Evolutionary conservation across 2,888 invertebrate genomes (phyloP).

Genomic region (Machimus atricapillus): DNA sequence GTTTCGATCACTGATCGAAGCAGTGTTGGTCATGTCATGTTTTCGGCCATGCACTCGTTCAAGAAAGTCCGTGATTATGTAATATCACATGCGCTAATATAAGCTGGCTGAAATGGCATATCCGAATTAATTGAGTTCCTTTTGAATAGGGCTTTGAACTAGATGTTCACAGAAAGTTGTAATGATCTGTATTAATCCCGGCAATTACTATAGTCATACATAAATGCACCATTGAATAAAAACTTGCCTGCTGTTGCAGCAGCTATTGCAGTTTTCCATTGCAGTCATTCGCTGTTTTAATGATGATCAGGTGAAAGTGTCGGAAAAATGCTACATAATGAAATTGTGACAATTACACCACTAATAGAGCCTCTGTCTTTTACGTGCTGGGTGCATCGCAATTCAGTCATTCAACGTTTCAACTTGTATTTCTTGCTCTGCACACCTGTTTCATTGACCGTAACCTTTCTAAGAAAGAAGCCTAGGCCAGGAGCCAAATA

Average conservation of each 20-base stretch:
- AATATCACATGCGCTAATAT: background rate
- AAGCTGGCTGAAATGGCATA: background rate
- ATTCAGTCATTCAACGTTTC: background rate
- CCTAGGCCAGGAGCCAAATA: background rate
- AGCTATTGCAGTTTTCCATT: background rate
- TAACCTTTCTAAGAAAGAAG: background rate
- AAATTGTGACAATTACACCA: background rate
- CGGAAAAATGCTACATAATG: background rate
- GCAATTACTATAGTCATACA: background rate
- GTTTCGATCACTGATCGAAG: background rate
- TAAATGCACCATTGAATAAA: background rate
- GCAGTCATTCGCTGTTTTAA: background rate
- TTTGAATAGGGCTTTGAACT: background rate
- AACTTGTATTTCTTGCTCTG: background rate
- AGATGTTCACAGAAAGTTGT: background rate
- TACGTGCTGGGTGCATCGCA: background rate
- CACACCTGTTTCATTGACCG: background rate
- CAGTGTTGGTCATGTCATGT: background rate
- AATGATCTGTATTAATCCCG: background rate
- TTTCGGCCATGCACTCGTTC: background rate
- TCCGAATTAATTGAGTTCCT: background rate
- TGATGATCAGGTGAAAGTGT: background rate
- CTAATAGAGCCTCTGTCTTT: background rate
- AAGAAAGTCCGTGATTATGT: background rate
- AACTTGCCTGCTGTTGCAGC: background rate